phyloP scores from a whole-genome alignment of 2,888 invertebrate genomes.

The Cylloceria caligata region DNA sequence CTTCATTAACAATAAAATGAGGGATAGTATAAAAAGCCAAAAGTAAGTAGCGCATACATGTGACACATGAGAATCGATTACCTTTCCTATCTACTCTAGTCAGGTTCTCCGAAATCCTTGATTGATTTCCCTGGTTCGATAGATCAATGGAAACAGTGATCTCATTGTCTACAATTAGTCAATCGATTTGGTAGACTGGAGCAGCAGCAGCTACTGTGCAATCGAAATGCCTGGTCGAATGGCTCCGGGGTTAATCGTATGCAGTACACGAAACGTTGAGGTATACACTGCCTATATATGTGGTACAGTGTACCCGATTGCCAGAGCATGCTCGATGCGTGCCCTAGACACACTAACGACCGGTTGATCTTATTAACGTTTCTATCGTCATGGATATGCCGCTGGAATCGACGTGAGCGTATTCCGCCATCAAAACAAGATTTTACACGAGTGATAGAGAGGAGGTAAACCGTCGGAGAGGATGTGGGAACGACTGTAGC shows the following conservation, averaged over 20 bases:
- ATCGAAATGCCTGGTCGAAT: slow-evolving; percentile 58
- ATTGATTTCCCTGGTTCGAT: slow-evolving; percentile 5
- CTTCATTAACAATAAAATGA: no score
- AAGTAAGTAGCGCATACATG: neutral
- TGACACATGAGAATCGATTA: slow-evolving; percentile 6
- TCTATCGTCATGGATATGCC: slow-evolving; percentile 62
- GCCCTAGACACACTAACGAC: slow-evolving; percentile 62
- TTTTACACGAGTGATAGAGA: slow-evolving; percentile 54
- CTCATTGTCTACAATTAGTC: slow-evolving; percentile 54
- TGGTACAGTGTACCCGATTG: slow-evolving; percentile 10
- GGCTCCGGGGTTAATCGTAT: slow-evolving; percentile 56
- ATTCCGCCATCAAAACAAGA: slow-evolving; percentile 63
- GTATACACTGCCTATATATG: slow-evolving; percentile 17
- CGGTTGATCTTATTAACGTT: slow-evolving; percentile 74
- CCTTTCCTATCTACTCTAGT: neutral
- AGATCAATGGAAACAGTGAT: slow-evolving; percentile 40
- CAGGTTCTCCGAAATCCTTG: slow-evolving; percentile 7
- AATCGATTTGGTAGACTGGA: slow-evolving; percentile 51
- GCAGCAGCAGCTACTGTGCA: slow-evolving; percentile 31
- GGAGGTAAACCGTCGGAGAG: slow-evolving; percentile 11
- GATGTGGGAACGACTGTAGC: neutral
- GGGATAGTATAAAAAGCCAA: neutral
- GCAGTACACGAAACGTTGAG: slow-evolving; percentile 49
- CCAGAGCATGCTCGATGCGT: slow-evolving; percentile 46
- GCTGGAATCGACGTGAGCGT: slow-evolving; percentile 49